Evolutionary conservation across 2,888 invertebrate genomes (phyloP), one percentile per base, ranked within the genome.

Genomic region (Acronicta psi): DNA sequence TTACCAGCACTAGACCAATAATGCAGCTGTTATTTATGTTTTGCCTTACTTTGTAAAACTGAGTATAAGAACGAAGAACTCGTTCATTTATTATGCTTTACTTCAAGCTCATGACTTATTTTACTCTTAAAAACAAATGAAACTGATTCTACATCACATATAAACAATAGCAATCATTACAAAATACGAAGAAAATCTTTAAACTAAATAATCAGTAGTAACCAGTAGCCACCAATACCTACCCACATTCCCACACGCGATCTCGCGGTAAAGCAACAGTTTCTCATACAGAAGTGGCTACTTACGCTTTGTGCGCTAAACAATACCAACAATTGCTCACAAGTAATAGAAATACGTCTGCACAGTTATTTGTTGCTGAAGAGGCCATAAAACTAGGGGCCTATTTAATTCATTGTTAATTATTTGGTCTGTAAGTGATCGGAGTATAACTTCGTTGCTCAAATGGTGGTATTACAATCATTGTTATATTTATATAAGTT

Each of bases 211-310:
- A 43, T 43, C 36, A 6, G 14, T 17, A 51, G 47, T 57, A 58
- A 34, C 40, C 17, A 53, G 40, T 63, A 50, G 44, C 61, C 6
- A 34, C 6, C 8, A n/a, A 11, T 29, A 29, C 5, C 29, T 69
- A 75, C 89, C 88, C 89, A 90, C 86, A 91, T 92, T 92, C 92
- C 86, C 92, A 91, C 88, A 89, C 83, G 71, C 75, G 75, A 80
- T 79, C 76, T 79, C 65, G 60, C 57, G 45, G 52, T 72, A 70
- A 67, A 85, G 87, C 84, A 84, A 89, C 87, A 86, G 81, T 93
- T 93, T 93, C 93, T 92, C 92, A 92, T 89, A 87, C 82, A 76
- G 73, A 67, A 87, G 88, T 84, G 84, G 82, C 81, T 82, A 83
- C 84, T 89, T 78, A 78, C 55, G 82, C 85, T 84, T 92, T 90